Evolutionary conservation across 2,888 invertebrate genomes (phyloP), one percentile per base, ranked within the genome.

Genomic region (Tetanocera ferruginea): DNA sequence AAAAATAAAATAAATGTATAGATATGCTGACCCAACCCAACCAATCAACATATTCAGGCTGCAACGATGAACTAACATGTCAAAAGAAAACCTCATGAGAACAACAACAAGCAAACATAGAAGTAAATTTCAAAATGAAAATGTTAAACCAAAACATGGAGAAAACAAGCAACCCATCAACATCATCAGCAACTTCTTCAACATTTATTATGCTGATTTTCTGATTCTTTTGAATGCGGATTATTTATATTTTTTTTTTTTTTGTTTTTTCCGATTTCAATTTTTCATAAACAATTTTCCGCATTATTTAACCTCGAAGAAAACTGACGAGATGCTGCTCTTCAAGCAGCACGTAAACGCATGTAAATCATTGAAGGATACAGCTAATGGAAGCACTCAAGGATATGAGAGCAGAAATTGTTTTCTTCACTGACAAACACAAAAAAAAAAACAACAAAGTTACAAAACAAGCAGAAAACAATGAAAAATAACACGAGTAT

Each of bases 261-360:
- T 51, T 51, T 23, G 3, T 25, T 9, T 28, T 31, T 66, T 34
- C 52, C 34, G 34, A 51, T 66, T 66, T 64, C 37, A 37, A 57
- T 55, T 25, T 72, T 60, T n/a, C 62, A 28, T 55, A 19, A 73
- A 62, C 73, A 75, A 75, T 75, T 75, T 75, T 75, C 52, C 75
- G 75, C 67, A 67, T 75, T 67, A 75, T 75, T 75, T 67, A 43
- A 19, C 8, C 25, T 8, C 52, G 52, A 34, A 34, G 19, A 55
- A 55, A 55, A 43, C 43, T 43, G 43, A 43, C 43, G 43, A 43
- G 11, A 43, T 43, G 43, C 14, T 43, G 43, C 43, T 43, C 6
- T 6, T 14, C 43, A 6, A 6, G 11, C 11, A 43, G 11, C 6
- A 43, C 43, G 43, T 43, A 43, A 43, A 43, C 57, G 57, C 57